Base-by-base conservation (phyloP, 2,888 invertebrate species). In the Plebejus anna region DNA sequence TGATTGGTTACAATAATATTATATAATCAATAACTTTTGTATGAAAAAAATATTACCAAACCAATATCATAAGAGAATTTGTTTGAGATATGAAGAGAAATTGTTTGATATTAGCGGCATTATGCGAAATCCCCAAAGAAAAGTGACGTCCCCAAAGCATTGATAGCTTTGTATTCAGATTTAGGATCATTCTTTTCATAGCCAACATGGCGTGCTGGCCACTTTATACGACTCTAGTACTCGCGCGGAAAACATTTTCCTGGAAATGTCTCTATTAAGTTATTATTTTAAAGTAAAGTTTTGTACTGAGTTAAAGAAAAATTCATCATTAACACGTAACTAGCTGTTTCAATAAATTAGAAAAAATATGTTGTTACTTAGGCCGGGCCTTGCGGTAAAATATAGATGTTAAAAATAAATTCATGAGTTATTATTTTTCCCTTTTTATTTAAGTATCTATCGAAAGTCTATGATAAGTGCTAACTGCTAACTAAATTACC, bases 171-270 rank as follows among this genome's bases (percentile, higher is more conserved):
- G 88, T 82, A 79, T 82, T 82, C 82, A 81, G 81, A 81, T 81
- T 80, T 76, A 76, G 78, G 76, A 83, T 84, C 83, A 83, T 79
- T 83, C 88, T 82, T 88, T 91, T 90, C 86, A 84, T 78, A 84
- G 82, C 81, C 89, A 86, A 81, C 83, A 84, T 81, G 84, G 83
- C 90, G 88, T 87, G 85, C 80, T 87, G 92, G 90, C 90, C 92
- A 91, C 90, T 91, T 90, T 89, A 88, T 88, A 87, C 80, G 80
- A 81, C 81, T 80, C 82, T 83, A 83, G 81, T 75, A 51, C 70
- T 66, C 77, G 59, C 36, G n/a, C 76, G 78, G 47, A 2, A 75
- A 77, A n/a, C 32, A 16, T 47, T 16, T 36, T 57, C 5, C 81
- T 79, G 73, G 79, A 80, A 78, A 57, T 36, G 79, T 32, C 73